A percentile compares a stretch with the other conserved stretches of the same genome.
Conservation (phyloP, 2,113 vertebrate genomes). For the Dromiciops gliroides region DNA sequence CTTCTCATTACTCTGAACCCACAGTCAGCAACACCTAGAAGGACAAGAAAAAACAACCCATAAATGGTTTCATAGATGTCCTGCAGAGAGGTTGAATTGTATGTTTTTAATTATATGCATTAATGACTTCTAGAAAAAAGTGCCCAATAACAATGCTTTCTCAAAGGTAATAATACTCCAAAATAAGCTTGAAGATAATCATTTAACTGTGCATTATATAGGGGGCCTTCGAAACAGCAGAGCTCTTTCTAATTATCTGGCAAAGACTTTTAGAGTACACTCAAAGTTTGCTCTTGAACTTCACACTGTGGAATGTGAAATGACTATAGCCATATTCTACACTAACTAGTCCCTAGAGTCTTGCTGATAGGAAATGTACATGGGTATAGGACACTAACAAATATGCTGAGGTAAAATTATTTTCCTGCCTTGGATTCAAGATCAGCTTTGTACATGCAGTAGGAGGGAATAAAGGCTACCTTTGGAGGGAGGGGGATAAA, state of each 20-base stretch:
- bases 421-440: background rate
- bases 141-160: conserved; percentile 78
- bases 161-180: conserved; percentile 78
- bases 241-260: conserved; percentile 74
- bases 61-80: conserved; percentile 78
- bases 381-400: background rate
- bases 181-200: conserved; percentile 70
- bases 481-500: background rate
- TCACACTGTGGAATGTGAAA: conserved; percentile 10
- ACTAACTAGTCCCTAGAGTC: background rate
- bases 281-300: conserved; percentile 52
- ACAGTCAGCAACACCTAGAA: conserved; percentile 78
- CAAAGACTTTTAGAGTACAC: conserved; percentile 50
- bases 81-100: conserved; percentile 77
- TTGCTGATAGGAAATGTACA: background rate
- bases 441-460: background rate
- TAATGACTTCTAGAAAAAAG: conserved; percentile 77
- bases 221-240: conserved; percentile 51
- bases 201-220: conserved; percentile 66
- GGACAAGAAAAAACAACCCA: conserved; percentile 67
- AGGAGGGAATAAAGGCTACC: background rate
- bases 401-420: background rate
- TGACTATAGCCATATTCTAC: background rate
- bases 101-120: conserved; percentile 81
- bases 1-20: conserved; percentile 74